phyloP scores from a whole-genome alignment of 2,888 invertebrate genomes.

The Yponomeuta plumbellus region DNA sequence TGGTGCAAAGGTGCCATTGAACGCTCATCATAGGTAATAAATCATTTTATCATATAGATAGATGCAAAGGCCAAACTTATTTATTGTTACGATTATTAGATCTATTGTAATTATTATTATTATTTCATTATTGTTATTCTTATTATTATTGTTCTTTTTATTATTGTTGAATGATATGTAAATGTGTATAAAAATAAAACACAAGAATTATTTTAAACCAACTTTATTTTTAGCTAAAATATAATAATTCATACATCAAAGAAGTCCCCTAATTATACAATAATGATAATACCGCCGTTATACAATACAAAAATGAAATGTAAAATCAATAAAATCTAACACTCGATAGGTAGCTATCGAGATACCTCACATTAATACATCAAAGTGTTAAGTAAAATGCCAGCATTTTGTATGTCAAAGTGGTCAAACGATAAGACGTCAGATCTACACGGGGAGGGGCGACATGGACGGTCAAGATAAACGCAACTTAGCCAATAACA shows the following conservation, averaged over 20 bases:
- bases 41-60: too few species aligned
- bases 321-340: conserved; percentile 34
- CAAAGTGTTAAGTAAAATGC: conserved; percentile 26
- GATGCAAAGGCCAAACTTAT: too few species aligned
- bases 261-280: conserved; percentile 62
- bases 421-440: conserved; percentile 31
- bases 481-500: conserved; percentile 22
- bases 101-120: not conserved
- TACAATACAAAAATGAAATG: conserved; percentile 38
- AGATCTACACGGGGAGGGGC: conserved; percentile 41
- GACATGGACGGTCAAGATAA: conserved; percentile 61
- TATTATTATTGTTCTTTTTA: not conserved
- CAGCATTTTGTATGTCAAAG: conserved; percentile 43
- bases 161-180: not conserved
- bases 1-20: too few species aligned
- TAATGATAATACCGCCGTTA: conserved; percentile 60
- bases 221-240: conserved; percentile 78
- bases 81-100: too few species aligned
- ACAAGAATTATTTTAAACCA: conserved; percentile 64
- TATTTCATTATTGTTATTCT: not conserved
- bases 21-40: too few species aligned
- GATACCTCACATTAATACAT: conserved; percentile 45
- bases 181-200: conserved; percentile 38
- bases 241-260: conserved; percentile 77
- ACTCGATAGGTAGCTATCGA: conserved; percentile 42